Evolutionary conservation across 2,797 vertebrate genomes (phyloP), one percentile per base, ranked within the genome.

Genomic region (Poliocrania exsul): DNA sequence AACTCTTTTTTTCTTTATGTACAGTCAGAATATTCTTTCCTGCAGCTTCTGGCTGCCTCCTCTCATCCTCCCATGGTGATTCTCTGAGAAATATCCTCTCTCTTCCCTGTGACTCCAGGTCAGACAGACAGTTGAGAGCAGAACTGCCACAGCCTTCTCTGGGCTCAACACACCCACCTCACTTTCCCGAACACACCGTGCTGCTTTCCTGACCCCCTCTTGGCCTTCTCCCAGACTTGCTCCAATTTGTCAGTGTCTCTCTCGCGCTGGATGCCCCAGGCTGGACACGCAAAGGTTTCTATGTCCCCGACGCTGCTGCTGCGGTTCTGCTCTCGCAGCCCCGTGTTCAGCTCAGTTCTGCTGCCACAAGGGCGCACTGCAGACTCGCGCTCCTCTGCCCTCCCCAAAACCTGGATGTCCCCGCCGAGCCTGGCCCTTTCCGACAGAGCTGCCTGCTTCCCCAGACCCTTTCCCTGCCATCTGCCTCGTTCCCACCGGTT

Each of bases 311-410:
- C 4, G 10, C 28, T 5, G 18, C 24, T 13, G 21, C 26, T 25
- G 38, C 16, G 0, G 9, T 10, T 73, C 28, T 11, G 56, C 35
- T 38, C 5, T 5, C 1, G 15, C 62, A 35, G 70, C 33, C 4
- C 28, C 0, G 1, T 0, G 0, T 2, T 53, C 69, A 31, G 12
- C 21, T 6, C 0, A 5, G 46, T 16, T 23, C 40, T 46, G 33
- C 56, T 64, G 85, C 88, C 93, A 78, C 80, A 67, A 71, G 85
- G 65, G 80, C 0, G 5, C 85, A 57, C 72, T 74, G 75, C 79
- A 85, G 79, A 26, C 82, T 51, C 0, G 3, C 11, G 21, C 35
- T 79, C 44, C 4, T 35, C 6, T 25, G 66, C 5, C 37, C 56
- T 6, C 28, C 66, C 3, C n/a, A 4, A 14, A 21, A 35, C 7